Percentiles rank a stretch among this genome's conserved stretches.
Conservation (phyloP, 2,113 vertebrate species). For the Pygoscelis antarcticus region DNA sequence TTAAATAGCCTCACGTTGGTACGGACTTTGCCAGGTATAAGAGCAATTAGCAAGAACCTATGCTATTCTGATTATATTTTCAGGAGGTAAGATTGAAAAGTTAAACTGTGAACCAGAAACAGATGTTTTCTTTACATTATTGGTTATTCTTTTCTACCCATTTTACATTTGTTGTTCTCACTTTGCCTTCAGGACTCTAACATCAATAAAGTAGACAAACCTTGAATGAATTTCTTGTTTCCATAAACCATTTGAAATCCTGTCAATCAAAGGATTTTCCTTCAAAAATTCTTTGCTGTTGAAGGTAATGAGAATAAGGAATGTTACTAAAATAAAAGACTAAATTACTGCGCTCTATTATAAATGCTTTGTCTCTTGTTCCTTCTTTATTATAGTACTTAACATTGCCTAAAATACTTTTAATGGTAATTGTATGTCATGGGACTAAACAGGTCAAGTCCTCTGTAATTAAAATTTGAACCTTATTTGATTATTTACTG, state of each 20-base stretch:
- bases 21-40: not conserved
- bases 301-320: not conserved
- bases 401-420: not conserved
- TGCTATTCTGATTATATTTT: not conserved
- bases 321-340: not conserved
- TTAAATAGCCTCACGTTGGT: not conserved
- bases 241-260: not conserved
- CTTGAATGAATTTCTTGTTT: not conserved
- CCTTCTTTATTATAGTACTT: not conserved
- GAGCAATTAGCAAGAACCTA: not conserved
- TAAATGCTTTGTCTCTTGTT: not conserved
- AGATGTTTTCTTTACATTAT: not conserved
- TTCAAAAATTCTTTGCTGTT: not conserved
- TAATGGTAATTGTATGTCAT: not conserved
- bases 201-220: not conserved
- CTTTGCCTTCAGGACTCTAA: not conserved
- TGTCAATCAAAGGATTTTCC: not conserved
- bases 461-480: not conserved
- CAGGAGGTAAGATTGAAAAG: not conserved
- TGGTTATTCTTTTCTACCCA: not conserved
- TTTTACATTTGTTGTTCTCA: not conserved
- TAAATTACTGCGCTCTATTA: not conserved
- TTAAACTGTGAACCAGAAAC: not conserved
- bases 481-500: not conserved
- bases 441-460: not conserved